These are phyloP conservation scores for Callimorpha dominula DNA, from an alignment of 2,888 invertebrate genomes.

Conservation along the genomic window DNA sequence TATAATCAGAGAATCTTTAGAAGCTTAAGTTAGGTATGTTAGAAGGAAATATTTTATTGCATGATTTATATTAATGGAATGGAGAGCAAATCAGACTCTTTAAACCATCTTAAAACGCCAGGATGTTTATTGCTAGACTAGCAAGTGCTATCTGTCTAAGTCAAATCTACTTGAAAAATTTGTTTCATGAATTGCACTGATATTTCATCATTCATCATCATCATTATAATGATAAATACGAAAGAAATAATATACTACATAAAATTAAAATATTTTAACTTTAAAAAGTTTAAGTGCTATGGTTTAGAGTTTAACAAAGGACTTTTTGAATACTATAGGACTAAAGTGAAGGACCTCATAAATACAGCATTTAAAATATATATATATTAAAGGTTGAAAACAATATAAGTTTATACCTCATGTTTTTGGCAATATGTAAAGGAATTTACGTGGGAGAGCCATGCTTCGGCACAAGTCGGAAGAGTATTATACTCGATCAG, in stretches of 20 bases:
- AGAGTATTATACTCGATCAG: too few species aligned
- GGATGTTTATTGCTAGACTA: too few species aligned
- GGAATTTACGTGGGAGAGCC: too few species aligned
- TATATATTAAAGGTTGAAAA: not conserved
- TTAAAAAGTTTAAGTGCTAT: slow-evolving; percentile 11
- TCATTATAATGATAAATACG: too few species aligned
- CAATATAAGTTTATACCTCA: not conserved
- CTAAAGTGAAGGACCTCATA: slow-evolving; percentile 12
- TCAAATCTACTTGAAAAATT: too few species aligned
- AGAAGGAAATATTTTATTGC: not conserved
- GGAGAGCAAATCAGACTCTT: not conserved
- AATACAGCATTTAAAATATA: not conserved
- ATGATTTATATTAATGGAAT: not conserved
- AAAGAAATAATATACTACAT: too few species aligned
- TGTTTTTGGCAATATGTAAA: not conserved
- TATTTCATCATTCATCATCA: too few species aligned
- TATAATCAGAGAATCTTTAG: not conserved
- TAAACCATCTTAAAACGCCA: too few species aligned
- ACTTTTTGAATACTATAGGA: slow-evolving; percentile 16
- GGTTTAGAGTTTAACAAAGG: slow-evolving; percentile 13
- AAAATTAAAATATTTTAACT: not conserved
- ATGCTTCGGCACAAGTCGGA: too few species aligned
- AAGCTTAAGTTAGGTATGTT: not conserved
- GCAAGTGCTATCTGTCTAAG: too few species aligned
- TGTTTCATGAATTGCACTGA: too few species aligned